These are phyloP conservation scores for Phyllostomus discolor DNA, from an alignment of 2,113 vertebrate genomes.

Conservation along the genomic window DNA sequence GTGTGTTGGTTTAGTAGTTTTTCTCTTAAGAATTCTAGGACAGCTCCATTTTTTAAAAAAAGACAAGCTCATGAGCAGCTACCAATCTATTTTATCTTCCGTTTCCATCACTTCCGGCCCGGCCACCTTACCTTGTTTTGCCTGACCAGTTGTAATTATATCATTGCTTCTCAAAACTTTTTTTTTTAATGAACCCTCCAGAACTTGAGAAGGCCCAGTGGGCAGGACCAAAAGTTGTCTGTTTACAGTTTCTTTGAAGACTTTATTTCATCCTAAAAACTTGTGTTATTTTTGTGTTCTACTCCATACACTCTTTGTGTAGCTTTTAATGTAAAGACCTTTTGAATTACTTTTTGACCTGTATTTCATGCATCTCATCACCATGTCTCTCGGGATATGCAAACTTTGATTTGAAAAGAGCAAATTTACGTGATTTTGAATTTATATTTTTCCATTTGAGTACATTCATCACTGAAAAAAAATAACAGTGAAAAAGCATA, in stretches of 20 bases:
- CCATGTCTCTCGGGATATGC: not conserved
- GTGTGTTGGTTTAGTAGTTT: not conserved
- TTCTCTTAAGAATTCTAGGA: not conserved
- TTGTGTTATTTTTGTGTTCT: not conserved
- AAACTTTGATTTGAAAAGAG: not conserved
- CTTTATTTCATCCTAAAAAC: not conserved
- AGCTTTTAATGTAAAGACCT: not conserved
- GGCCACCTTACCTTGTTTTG: not conserved
- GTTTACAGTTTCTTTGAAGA: not conserved
- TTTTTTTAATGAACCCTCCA: not conserved
- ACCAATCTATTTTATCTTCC: not conserved
- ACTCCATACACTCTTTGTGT: not conserved
- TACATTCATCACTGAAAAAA: not conserved
- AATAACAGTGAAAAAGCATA: not conserved
- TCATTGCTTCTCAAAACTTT: not conserved
- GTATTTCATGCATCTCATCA: not conserved
- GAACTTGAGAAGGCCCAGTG: not conserved
- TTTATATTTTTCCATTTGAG: not conserved
- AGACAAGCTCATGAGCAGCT: not conserved
- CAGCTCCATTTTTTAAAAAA: not conserved
- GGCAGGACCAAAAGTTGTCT: not conserved
- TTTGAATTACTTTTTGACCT: not conserved
- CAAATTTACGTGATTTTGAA: not conserved
- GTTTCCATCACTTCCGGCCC: not conserved
- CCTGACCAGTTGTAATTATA: not conserved